Conservation (phyloP, 2,797 vertebrate species). For the Poecilia gillii region DNA sequence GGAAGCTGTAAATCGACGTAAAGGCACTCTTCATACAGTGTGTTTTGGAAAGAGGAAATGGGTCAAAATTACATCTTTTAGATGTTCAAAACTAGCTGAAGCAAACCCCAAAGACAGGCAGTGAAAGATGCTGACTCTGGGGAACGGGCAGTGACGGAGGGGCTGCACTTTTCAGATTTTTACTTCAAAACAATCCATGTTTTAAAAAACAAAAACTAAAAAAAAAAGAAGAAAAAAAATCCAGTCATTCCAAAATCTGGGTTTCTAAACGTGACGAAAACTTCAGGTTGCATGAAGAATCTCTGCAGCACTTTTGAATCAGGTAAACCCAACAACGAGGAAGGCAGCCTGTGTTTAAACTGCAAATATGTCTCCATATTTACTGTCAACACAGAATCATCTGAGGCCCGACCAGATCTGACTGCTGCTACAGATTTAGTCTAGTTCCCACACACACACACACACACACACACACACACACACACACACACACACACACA, state of each 20-base stretch:
- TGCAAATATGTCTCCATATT: slow-evolving; percentile 70
- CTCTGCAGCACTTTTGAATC: slow-evolving; percentile 4
- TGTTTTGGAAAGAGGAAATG: neutral
- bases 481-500: neutral
- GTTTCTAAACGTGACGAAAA: neutral
- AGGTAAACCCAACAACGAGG: slow-evolving; percentile 37
- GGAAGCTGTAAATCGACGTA: neutral
- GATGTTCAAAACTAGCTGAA: neutral
- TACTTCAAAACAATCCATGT: neutral
- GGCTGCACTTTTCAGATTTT: neutral
- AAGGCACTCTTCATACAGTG: neutral
- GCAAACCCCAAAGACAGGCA: neutral
- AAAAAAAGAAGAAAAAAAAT: neutral
- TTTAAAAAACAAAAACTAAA: no score
- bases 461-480: no score
- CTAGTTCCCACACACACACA: neutral
- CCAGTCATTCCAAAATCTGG: neutral
- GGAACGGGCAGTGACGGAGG: neutral
- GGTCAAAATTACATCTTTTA: neutral
- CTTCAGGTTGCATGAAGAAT: no score
- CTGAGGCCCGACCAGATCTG: slow-evolving; percentile 27
- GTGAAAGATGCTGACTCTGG: neutral
- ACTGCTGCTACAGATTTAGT: slow-evolving; percentile 17
- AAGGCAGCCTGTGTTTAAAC: slow-evolving; percentile 63
- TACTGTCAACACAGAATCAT: slow-evolving; percentile 70